Conservation (phyloP, 2,113 vertebrate genomes). For the Euleptes europaea region DNA sequence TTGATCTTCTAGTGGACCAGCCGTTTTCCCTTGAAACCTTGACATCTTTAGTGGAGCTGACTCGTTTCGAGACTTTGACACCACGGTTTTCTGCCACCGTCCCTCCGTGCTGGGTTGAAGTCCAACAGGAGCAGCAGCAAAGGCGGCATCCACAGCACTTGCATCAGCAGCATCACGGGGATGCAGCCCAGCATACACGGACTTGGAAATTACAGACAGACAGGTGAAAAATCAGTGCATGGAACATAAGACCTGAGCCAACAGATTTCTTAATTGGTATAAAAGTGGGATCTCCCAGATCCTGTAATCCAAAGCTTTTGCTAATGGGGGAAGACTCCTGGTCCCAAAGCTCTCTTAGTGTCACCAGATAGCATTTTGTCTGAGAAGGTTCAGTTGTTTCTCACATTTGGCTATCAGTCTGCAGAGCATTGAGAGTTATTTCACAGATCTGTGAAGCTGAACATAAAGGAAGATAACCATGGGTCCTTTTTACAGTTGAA, state of each 20-base stretch:
- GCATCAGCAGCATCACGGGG: slow-evolving; percentile 97
- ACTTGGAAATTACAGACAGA: slow-evolving; percentile 98
- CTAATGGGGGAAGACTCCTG: not conserved
- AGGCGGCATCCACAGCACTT: slow-evolving; percentile 94
- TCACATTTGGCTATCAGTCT: not conserved
- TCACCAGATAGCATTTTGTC: not conserved
- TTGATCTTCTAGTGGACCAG: slow-evolving; percentile 96
- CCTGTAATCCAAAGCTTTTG: not conserved
- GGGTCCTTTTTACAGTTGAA: not conserved
- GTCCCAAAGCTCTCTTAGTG: not conserved
- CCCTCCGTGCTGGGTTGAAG: slow-evolving; percentile 97
- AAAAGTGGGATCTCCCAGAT: not conserved
- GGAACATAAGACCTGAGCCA: not conserved
- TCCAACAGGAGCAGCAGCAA: slow-evolving; percentile 98
- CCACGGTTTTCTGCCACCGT: slow-evolving; percentile 97
- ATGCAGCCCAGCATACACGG: slow-evolving; percentile 96
- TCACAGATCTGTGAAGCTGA: not conserved
- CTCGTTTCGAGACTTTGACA: slow-evolving; percentile 95
- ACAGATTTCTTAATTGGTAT: not conserved
- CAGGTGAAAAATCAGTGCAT: slow-evolving; percentile 70
- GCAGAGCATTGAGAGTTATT: not conserved
- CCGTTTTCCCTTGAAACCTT: slow-evolving; percentile 88
- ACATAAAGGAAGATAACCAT: not conserved
- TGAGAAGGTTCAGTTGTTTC: not conserved
- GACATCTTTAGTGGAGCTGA: slow-evolving; percentile 94